Evolutionary conservation across 2,113 vertebrate genomes (phyloP).

Genomic region (Vicugna pacos): DNA sequence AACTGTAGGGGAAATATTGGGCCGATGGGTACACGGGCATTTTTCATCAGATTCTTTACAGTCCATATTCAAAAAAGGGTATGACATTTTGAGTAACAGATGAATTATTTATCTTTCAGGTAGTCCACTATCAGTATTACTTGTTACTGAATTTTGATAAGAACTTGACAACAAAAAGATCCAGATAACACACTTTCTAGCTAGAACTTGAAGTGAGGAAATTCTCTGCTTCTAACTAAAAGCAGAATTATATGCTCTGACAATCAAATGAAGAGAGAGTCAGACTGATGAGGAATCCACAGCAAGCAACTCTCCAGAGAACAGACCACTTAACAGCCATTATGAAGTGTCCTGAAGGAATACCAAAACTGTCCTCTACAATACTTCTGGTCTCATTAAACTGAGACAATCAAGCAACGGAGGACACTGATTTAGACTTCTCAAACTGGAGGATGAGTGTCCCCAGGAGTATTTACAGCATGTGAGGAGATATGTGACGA

Average conservation of each 20-base stretch:
- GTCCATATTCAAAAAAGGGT: neutral
- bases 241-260: neutral
- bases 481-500: neutral
- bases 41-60: constrained; percentile 40
- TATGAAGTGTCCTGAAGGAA: neutral
- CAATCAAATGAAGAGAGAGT: constrained; percentile 9
- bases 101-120: constrained; percentile 50
- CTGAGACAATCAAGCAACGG: neutral
- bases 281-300: neutral
- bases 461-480: neutral
- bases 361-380: neutral
- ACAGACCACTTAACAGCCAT: neutral
- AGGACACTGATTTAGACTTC: neutral
- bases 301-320: neutral
- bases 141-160: constrained; percentile 40
- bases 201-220: constrained; percentile 1
- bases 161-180: constrained; percentile 10
- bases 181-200: neutral
- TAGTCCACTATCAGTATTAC: neutral
- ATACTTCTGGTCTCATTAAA: constrained; percentile 20
- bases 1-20: constrained; percentile 23
- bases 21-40: neutral
- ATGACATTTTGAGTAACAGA: constrained; percentile 8
- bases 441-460: neutral
- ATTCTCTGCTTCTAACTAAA: constrained; percentile 32